Percentiles rank a stretch among this genome's conserved stretches.
Evolutionary conservation across 2,113 vertebrate species (phyloP).

Genomic region (Pygoscelis adeliae): DNA sequence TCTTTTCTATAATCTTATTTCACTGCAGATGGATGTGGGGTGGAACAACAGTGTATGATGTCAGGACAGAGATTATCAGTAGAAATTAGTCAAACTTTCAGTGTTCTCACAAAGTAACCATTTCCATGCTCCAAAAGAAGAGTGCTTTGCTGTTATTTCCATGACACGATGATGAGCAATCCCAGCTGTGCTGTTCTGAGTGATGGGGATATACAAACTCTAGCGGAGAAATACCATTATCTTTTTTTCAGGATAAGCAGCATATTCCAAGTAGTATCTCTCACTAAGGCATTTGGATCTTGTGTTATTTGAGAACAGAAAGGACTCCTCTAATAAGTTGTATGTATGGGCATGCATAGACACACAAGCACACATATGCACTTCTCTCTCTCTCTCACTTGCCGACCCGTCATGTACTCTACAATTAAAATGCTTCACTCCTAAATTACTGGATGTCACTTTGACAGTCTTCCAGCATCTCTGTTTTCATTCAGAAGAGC

Average conservation of each 20-base stretch:
- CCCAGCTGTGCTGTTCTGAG: neutral
- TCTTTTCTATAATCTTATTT: neutral
- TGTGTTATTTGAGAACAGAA: neutral
- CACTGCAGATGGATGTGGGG: neutral
- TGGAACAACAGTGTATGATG: neutral
- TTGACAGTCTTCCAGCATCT: neutral
- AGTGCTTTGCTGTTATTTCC: neutral
- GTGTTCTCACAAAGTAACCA: neutral
- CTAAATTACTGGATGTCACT: neutral
- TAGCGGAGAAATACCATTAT: neutral
- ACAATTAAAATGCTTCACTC: neutral
- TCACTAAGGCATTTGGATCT: neutral
- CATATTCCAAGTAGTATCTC: neutral
- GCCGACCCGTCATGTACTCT: neutral
- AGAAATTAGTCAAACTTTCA: slow-evolving; percentile 31
- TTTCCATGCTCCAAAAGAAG: neutral
- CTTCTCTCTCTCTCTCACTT: neutral
- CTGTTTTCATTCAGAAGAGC: neutral
- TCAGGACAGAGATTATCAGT: slow-evolving; percentile 42
- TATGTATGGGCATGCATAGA: neutral
- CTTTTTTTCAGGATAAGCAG: neutral
- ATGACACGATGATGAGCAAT: neutral
- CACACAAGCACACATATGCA: accelerated
- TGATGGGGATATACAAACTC: neutral
- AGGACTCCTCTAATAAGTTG: neutral